Conservation (phyloP, 1,140 invertebrate species). For the Scaptomyza pallida region DNA sequence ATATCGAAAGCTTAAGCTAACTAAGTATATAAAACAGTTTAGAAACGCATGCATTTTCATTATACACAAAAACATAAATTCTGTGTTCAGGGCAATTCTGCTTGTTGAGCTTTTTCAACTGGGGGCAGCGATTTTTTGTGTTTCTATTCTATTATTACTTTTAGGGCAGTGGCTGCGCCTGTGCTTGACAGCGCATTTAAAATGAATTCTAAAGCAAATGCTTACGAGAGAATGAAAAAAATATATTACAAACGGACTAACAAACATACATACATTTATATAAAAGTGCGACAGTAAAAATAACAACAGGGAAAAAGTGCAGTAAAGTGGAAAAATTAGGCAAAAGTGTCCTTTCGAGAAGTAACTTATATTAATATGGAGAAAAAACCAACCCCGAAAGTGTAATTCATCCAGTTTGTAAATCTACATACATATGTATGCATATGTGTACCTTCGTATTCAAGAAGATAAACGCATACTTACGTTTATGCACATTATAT, state of each 20-base stretch:
- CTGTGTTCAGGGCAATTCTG: too few relatives aligned
- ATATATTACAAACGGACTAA: slow-evolving; percentile 46
- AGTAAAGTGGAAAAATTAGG: slow-evolving; percentile 81
- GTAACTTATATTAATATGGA: too few relatives aligned
- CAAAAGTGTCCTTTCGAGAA: slow-evolving; percentile 67
- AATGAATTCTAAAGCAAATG: slow-evolving; percentile 50
- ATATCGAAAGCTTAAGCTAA: too few relatives aligned
- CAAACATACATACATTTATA: slow-evolving; percentile 17
- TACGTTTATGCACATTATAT: too few relatives aligned
- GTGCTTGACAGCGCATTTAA: slow-evolving; percentile 71
- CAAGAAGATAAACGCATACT: too few relatives aligned
- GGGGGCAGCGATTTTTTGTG: background rate
- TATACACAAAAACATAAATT: too few relatives aligned
- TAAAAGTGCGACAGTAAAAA: slow-evolving; percentile 65
- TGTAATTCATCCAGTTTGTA: too few relatives aligned
- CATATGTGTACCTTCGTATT: too few relatives aligned
- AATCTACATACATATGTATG: too few relatives aligned
- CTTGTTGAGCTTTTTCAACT: too few relatives aligned
- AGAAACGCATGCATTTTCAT: too few relatives aligned
- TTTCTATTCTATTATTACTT: slow-evolving; percentile 26
- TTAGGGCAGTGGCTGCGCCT: slow-evolving; percentile 47
- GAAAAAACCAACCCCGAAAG: slow-evolving; percentile 17
- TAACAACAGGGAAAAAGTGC: slow-evolving; percentile 62
- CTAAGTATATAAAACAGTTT: too few relatives aligned
- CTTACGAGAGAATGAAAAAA: slow-evolving; percentile 13